phyloP scores from a whole-genome alignment of 2,888 invertebrate genomes.

The Cephus spinipes region DNA sequence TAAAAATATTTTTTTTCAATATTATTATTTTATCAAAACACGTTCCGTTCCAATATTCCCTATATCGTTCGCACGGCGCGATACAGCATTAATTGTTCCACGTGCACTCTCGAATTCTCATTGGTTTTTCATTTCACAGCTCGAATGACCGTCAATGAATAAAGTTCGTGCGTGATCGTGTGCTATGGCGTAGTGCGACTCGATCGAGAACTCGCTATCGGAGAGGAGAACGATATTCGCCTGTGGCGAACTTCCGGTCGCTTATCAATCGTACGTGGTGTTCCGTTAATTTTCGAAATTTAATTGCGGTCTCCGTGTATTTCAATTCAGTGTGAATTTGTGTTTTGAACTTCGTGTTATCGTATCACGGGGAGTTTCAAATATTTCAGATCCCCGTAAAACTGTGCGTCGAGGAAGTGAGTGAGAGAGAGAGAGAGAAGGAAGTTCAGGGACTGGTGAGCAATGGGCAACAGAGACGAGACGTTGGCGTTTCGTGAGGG shows the following conservation, averaged over 20 bases:
- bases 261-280: constrained; percentile 57
- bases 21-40: background rate
- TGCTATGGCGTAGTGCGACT: constrained; percentile 29
- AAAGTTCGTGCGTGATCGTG: background rate
- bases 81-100: background rate
- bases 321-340: background rate
- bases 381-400: background rate
- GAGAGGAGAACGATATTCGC: constrained; percentile 35
- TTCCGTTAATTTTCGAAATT: constrained; percentile 54
- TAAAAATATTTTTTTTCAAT: background rate
- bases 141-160: background rate
- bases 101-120: background rate
- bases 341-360: background rate
- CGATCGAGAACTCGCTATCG: constrained; percentile 36
- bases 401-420: background rate
- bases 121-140: background rate
- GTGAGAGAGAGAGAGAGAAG: background rate
- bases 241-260: constrained; percentile 58
- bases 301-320: constrained; percentile 34
- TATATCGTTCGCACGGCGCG: background rate
- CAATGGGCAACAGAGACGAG: constrained; percentile 34
- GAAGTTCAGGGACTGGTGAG: constrained; percentile 33
- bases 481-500: constrained; percentile 19
- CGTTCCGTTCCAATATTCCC: background rate
- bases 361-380: background rate